Conservation (phyloP, 2,113 vertebrate genomes). For the Podarcis muralis region DNA sequence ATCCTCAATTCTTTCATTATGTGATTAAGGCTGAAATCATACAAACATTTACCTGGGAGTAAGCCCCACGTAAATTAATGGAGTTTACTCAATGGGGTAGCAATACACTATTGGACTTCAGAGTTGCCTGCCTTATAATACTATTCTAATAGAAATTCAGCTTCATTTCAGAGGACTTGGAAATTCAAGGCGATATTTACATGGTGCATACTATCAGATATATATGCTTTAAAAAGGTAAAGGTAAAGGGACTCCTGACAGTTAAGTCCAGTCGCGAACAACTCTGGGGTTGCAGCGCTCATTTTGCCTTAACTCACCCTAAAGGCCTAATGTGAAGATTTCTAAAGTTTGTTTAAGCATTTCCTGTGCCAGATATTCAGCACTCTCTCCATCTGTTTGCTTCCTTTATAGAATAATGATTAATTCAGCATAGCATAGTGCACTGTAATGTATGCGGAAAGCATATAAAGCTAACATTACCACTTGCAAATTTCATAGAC, state of each 20-base stretch:
- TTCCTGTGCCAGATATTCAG: constrained; percentile 48
- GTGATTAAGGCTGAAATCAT: background rate
- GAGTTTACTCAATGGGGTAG: background rate
- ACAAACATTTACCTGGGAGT: background rate
- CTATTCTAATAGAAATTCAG: constrained; percentile 1
- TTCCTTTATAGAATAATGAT: constrained; percentile 56
- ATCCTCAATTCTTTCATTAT: background rate
- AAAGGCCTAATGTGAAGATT: constrained; percentile 38
- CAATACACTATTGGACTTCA: background rate
- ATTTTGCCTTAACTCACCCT: background rate
- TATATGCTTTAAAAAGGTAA: background rate
- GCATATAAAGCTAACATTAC: constrained; percentile 12
- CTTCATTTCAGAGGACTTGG: constrained; percentile 26
- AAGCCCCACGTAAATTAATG: background rate
- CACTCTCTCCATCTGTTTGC: constrained; percentile 30
- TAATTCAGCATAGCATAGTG: constrained; percentile 48
- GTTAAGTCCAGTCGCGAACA: no score
- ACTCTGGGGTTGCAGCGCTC: no score
- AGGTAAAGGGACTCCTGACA: no score
- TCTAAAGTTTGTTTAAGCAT: background rate
- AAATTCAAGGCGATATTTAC: constrained; percentile 36
- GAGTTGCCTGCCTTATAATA: constrained; percentile 14
- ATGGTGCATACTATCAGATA: constrained; percentile 6
- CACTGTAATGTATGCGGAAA: constrained; percentile 56
- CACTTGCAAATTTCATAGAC: constrained; percentile 52